Evolutionary conservation across 2,888 invertebrate species (phyloP), one percentile per base, ranked within the genome.

Genomic region (Endomychus coccineus): DNA sequence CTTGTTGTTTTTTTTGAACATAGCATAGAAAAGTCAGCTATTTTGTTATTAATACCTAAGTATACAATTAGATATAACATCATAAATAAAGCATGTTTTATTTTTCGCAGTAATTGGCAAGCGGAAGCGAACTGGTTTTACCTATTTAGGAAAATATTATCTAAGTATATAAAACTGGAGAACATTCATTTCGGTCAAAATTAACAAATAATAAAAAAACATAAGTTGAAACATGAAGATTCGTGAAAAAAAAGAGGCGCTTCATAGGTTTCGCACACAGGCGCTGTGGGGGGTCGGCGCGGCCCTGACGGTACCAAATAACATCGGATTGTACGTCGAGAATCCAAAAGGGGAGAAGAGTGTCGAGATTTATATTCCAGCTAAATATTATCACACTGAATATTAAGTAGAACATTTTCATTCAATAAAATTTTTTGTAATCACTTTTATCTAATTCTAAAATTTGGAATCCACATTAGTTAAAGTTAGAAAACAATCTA

Each of bases 121-220:
- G 39, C 39, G 35, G 35, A 39, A 36, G 35, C 39, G 35, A 36
- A 27, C 27, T 27, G 14, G 12, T 27, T 10, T 27, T 3, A 27
- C 28, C 22, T 39, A 30, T 40, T 41, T 36, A 36, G 37, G 23
- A 36, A 36, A 36, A 33, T 36, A 36, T 36, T 35, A 34, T 36
- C 33, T 34, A 39, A 33, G 22, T 41, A 33, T 40, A 40, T 40
- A 34, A 41, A 40, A 34, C 32, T 41, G 29, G 35, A 39, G 39
- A 36, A 29, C 29, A 39, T 41, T 34, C 24, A 27, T 39, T 41
- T 40, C 27, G 38, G 28, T 33, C 27, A 34, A 34, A 39, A 32
- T 41, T 41, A 34, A 41, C 38, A 41, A 41, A 41, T 41, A 41
- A 39, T 4, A 41, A 39, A 41, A 31, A 34, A 22, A 39, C 7